Base-by-base conservation (phyloP, 2,888 invertebrate genomes). In the Thelaira solivaga region DNA sequence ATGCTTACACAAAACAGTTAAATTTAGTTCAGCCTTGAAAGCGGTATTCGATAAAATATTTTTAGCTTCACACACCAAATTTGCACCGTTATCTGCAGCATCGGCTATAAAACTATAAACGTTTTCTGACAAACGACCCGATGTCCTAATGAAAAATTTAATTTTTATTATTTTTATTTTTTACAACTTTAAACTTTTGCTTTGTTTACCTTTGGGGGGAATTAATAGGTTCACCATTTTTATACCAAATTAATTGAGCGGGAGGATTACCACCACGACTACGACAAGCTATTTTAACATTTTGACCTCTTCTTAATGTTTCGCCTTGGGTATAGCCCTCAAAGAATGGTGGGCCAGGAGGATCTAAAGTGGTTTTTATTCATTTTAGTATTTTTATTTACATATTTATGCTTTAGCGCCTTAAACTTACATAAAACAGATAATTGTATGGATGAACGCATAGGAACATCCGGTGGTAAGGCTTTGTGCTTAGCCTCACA, bases 241-340 rank as follows among this genome's bases (percentile, higher is more conserved):
- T 86, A 72, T 86, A 88, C 87, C 87, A 87, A 8, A 87, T 74
- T 73, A 87, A 72, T 49, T 88, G 88, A 4, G 87, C 87, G 0
- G 87, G 85, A 0, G 87, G 87, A 82, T 87, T 87, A 2, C 87
- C 87, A 7, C 88, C 88, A 11, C 88, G 86, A 72, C 87, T 87
- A 61, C 88, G 86, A 64, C 87, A 87, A 3, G 87, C 88, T 4
- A 87, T 86, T 80, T 87, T 85, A 22, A 87, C 80, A 67, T 85
- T 84, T 74, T 87, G 88, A n/a, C 88, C 88, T 45, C 85, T 86
- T 31, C 84, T 83, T 64, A 87, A 77, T 10, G 81, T 83, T 53
- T 87, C 87, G 4, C 87, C 86, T 29, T 85, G 86, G 3, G 84
- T 83, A 43, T 87, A 88, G 22, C 88, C 87, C 81, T 87, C 88